Base-by-base conservation (phyloP, 1,140 invertebrate species). In the Bombus fervidus region DNA sequence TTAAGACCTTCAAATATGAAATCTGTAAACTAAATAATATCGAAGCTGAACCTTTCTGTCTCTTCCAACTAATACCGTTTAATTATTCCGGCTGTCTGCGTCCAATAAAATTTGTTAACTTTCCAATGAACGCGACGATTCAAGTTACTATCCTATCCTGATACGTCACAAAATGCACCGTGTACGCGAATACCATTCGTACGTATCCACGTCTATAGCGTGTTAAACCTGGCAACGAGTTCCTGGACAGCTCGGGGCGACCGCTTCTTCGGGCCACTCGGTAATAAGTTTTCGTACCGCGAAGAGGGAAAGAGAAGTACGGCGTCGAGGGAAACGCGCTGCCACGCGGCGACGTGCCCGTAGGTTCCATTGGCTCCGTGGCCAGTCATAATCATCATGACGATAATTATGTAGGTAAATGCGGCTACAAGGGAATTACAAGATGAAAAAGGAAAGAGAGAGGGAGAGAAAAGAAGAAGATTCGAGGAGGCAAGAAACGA, bases 321-420 rank as follows among this genome's bases (percentile, higher is more conserved):
- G n/a, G 53, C 41, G 66, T 28, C 59, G 83, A 74, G 43, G 43
- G 43, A 86, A 90, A 90, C 87, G 71, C 87, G 79, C 88, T 87
- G 66, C 88, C 86, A 87, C 84, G 87, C 82, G 86, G 87, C 87
- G 86, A 83, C 83, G 85, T 84, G 86, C 43, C 72, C 12, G 68
- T 47, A 73, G 34, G 92, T 91, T 91, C 87, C 88, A 83, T 81
- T 89, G 87, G 72, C 72, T 73, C 62, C 53, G 34, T 57, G 77
- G 72, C 71, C 81, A 91, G 90, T 93, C 91, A 94, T 95, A 94
- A 95, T 94, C 91, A 94, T 94, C 94, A 93, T 93, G 92, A 93
- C 86, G 93, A 94, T 94, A 94, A 95, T 95, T 94, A 95, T 93
- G 92, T 93, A 94, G 93, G 92, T 95, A 94, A 95, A 95, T 95